These are phyloP conservation scores for Phoenoteleia sp. DNA, from an alignment of 2,888 invertebrate species.

Conservation along the genomic window DNA sequence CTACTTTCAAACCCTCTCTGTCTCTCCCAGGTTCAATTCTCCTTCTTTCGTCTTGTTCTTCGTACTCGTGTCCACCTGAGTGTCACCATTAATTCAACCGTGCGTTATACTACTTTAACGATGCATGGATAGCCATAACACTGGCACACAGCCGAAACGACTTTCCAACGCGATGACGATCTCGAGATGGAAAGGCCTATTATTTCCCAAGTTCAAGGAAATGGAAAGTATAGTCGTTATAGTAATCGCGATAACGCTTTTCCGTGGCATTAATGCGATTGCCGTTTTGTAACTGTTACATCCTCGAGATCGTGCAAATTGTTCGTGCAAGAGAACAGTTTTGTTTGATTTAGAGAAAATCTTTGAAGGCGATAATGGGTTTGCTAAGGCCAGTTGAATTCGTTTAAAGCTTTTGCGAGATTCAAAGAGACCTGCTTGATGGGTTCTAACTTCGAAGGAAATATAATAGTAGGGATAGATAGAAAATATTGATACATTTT, in stretches of 20 bases:
- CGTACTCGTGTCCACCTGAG: slow-evolving; percentile 62
- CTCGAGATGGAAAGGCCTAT: slow-evolving; percentile 68
- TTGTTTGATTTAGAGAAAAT: too few species aligned
- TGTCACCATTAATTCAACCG: slow-evolving; percentile 71
- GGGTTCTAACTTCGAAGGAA: too few species aligned
- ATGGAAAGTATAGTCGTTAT: slow-evolving; percentile 55
- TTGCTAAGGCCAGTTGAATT: too few species aligned
- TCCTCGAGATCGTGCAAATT: too few species aligned
- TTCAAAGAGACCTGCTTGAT: too few species aligned
- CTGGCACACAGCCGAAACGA: slow-evolving; percentile 32
- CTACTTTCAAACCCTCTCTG: slow-evolving; percentile 86
- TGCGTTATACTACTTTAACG: slow-evolving; percentile 66
- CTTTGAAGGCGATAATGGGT: too few species aligned
- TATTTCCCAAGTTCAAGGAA: slow-evolving; percentile 72
- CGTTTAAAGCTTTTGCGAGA: too few species aligned
- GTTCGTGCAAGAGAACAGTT: too few species aligned
- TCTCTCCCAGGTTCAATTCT: slow-evolving; percentile 79
- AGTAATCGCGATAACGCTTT: slow-evolving; percentile 27
- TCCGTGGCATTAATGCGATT: background rate
- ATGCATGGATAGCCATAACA: slow-evolving; percentile 57
- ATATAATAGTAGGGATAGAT: too few species aligned
- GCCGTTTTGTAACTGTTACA: slow-evolving; percentile 12
- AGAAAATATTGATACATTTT: background rate
- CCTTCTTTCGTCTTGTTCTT: slow-evolving; percentile 75
- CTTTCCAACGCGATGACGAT: slow-evolving; percentile 67